Evolutionary conservation across 30 jellyfish, hydroid and myxozoan species (phyloP).

Genomic region (Sanderia malayensis): DNA sequence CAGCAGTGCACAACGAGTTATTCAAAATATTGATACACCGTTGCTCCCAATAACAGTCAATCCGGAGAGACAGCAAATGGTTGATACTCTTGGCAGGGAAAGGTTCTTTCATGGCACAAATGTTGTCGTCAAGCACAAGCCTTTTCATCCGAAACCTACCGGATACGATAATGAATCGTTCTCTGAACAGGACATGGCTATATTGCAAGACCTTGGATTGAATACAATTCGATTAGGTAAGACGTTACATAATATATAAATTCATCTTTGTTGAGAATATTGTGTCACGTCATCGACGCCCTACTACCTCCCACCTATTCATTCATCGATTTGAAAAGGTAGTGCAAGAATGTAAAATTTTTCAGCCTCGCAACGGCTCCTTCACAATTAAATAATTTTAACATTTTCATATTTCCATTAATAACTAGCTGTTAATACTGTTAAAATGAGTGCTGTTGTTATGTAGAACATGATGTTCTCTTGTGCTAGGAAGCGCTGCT

Average conservation of each 20-base stretch:
- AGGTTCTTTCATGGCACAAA: constrained; percentile 94
- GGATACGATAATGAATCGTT: constrained; percentile 72
- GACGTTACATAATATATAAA: background rate
- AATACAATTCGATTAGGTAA: constrained; percentile 83
- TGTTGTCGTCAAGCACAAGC: constrained; percentile 79
- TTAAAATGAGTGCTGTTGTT: too few species aligned
- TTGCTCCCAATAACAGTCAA: constrained; percentile 63
- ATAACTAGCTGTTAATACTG: too few species aligned
- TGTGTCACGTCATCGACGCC: constrained; percentile 2
- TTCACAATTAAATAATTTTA: too few species aligned
- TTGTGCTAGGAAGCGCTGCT: too few species aligned
- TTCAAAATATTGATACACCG: constrained; percentile 59
- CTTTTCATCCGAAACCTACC: constrained; percentile 79
- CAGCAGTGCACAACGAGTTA: constrained; percentile 6
- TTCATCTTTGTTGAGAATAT: background rate
- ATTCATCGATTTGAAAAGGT: too few species aligned
- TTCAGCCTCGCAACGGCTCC: too few species aligned
- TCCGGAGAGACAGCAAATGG: constrained; percentile 78
- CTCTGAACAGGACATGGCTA: constrained; percentile 82
- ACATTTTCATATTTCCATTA: too few species aligned
- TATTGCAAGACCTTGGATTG: constrained; percentile 78
- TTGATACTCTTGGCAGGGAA: constrained; percentile 82
- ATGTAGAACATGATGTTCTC: too few species aligned
- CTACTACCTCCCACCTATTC: too few species aligned
- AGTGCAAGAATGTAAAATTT: too few species aligned